phyloP scores from a whole-genome alignment of 2,113 vertebrate species.

The Saccopteryx leptura region DNA sequence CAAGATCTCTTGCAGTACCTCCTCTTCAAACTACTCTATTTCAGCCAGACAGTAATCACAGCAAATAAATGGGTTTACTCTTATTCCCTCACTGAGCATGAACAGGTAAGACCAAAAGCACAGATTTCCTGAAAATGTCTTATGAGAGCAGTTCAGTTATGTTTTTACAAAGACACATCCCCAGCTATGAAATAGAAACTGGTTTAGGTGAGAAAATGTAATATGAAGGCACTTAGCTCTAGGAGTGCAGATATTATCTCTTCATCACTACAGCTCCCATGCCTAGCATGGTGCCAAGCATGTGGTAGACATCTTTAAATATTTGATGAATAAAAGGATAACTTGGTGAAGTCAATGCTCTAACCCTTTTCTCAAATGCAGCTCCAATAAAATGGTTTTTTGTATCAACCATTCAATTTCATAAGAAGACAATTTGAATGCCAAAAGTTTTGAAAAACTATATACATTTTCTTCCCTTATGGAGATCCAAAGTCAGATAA shows the following conservation, averaged over 20 bases:
- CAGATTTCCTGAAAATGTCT: slow-evolving; percentile 20
- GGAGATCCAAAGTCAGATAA: background rate
- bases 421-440: background rate
- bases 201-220: slow-evolving; percentile 39
- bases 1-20: background rate
- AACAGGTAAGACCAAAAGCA: background rate
- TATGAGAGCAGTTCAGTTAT: background rate
- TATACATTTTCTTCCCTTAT: background rate
- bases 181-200: background rate
- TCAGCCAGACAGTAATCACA: background rate
- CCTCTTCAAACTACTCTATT: background rate
- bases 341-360: background rate
- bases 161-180: slow-evolving; percentile 47
- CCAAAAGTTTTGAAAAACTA: slow-evolving; percentile 2
- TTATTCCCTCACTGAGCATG: background rate
- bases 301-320: background rate
- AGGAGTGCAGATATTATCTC: background rate
- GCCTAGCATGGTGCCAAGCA: background rate
- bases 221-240: slow-evolving; percentile 36
- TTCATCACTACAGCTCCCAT: background rate
- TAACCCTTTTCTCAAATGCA: background rate
- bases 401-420: background rate
- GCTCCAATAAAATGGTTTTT: background rate
- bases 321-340: background rate
- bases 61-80: background rate